A percentile compares a stretch with the other conserved stretches of the same genome.
Evolutionary conservation across 23 tunicate genomes (phyloP).

Genomic region (Halocynthia aurantium): DNA sequence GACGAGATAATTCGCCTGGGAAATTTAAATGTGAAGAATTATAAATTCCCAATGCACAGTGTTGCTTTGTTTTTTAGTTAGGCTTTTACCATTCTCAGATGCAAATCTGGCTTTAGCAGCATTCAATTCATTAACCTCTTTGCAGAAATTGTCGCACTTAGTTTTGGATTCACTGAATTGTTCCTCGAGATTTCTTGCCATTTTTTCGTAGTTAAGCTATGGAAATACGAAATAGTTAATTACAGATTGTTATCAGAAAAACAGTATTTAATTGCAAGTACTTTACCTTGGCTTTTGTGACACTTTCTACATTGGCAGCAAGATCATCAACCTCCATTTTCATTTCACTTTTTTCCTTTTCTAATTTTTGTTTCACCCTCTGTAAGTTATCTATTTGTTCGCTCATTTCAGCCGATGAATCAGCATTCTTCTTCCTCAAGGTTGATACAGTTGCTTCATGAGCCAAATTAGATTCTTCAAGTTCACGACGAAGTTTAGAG

Average conservation of each 20-base stretch:
- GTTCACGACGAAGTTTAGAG: constrained; percentile 30
- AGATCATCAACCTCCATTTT: constrained; percentile 37
- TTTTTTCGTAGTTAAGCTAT: constrained; percentile 79
- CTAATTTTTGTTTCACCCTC: constrained; percentile 24
- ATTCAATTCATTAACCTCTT: constrained; percentile 67
- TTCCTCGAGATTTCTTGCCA: constrained; percentile 79
- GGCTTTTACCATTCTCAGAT: constrained; percentile 65
- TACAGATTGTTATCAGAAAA: no score
- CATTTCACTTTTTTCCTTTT: constrained; percentile 33
- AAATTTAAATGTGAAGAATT: no score
- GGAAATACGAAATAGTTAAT: no score
- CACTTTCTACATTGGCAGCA: constrained; percentile 25
- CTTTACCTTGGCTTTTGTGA: constrained; percentile 23
- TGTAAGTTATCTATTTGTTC: constrained; percentile 33
- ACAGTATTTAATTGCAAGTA: no score
- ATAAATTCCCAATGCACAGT: no score
- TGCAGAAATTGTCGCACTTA: constrained; percentile 76
- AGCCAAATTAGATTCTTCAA: constrained; percentile 33
- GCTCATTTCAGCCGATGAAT: constrained; percentile 38
- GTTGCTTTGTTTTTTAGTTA: no score
- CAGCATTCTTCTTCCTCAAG: constrained; percentile 42
- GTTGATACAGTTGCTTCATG: constrained; percentile 41
- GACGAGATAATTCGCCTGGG: no score
- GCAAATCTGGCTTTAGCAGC: constrained; percentile 46
- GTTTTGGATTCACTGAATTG: constrained; percentile 59